Evolutionary conservation across 2,888 invertebrate species (phyloP), one percentile per base, ranked within the genome.

Genomic region (Periphyllus acericola): DNA sequence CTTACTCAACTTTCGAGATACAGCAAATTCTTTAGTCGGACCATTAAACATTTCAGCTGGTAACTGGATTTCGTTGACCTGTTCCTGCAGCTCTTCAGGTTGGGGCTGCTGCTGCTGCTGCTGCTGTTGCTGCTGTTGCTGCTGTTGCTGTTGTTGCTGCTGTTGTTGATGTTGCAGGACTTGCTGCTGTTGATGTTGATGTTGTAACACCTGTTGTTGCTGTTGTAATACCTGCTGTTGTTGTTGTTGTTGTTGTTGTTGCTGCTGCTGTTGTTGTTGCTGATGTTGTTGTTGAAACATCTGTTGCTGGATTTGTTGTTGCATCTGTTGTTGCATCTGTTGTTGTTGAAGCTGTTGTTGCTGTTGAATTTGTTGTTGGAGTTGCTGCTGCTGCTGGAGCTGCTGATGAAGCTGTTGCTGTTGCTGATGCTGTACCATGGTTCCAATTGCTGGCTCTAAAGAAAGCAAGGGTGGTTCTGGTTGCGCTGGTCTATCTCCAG

Each of bases 21-120:
- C 96, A 0, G 96, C 96, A 91, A 96, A 96, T 91, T 96, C 96
- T 94, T 96, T 95, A 19, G 95, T 95, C 29, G 95, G 94, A 34
- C 94, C 94, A 89, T 94, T 93, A 21, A 93, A 90, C 17, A 92
- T 91, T n/a, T 94, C 93, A n/a, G 93, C 92, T 6, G 93, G 93
- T 74, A 93, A 91, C 89, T 92, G 92, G 0, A 92, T 91, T n/a
- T 90, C 90, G 36, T 90, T 66, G 11, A 74, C n/a, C 11, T 32
- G 80, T 66, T 36, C 55, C 6, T 71, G 68, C 3, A 8, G 21
- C 6, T 52, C 68, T 78, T 85, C 66, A 52, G 46, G 32, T n/a
- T 52, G 76, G 1, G 32, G 40, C 3, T 34, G 72, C 34, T 34
- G 32, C 32, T 32, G 72, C 5, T 72, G 72, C 19, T 46, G 76